Percentiles rank a stretch among this genome's conserved stretches.
phyloP scores from a whole-genome alignment of 2,797 vertebrate species.

The Steatocranus sp. region DNA sequence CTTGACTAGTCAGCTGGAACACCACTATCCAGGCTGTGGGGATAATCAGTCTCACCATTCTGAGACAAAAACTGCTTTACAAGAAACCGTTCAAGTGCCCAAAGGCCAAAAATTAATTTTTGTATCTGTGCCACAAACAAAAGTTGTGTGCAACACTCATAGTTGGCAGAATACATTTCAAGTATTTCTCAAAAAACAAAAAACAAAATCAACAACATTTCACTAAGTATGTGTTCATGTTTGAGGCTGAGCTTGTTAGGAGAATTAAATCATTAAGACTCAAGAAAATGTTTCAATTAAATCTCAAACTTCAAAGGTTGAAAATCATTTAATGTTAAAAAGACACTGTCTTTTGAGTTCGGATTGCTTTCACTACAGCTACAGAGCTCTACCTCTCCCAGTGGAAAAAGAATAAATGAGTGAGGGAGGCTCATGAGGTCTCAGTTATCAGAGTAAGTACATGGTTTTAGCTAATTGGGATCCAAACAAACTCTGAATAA shows the following conservation, averaged over 20 bases:
- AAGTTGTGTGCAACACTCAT: background rate
- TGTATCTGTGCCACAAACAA: conserved; percentile 10
- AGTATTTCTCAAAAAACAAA: background rate
- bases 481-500: conserved; percentile 25
- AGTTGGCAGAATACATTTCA: background rate
- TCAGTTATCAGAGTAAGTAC: conserved; percentile 19
- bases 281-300: background rate
- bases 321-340: conserved; percentile 3
- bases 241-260: background rate
- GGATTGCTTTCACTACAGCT: background rate
- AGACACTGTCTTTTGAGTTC: background rate
- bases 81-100: conserved; percentile 8
- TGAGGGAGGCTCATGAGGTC: conserved; percentile 12
- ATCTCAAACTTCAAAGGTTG: background rate
- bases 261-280: background rate
- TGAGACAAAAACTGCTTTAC: conserved; percentile 32
- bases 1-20: conserved; percentile 64
- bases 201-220: background rate
- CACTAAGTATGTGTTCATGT: background rate
- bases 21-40: conserved; percentile 31
- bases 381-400: conserved; percentile 6
- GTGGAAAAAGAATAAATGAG: conserved; percentile 16
- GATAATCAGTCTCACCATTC: conserved; percentile 50
- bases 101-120: background rate
- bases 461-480: conserved; percentile 40